Evolutionary conservation across 2,888 invertebrate genomes (phyloP), one percentile per base, ranked within the genome.

Genomic region (Agrochola litura): DNA sequence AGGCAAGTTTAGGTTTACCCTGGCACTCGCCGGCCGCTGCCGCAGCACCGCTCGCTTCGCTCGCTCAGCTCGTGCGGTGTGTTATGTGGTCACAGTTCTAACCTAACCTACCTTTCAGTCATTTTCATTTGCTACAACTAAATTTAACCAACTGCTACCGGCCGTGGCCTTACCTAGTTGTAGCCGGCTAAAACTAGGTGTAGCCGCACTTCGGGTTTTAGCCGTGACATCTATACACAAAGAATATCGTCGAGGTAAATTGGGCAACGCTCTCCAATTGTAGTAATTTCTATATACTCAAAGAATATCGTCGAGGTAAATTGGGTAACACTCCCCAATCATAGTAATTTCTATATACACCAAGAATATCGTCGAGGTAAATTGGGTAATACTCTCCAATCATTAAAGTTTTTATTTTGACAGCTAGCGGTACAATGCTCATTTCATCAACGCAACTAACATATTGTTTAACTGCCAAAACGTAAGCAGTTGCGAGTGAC

Each of bases 401-500:
- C 12, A 12, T 63, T 14, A 2, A 9, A 10, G 5, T 19, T 10
- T 41, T 16, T 2, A 16, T 64, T 65, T 43, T 65, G 43, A 65
- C 16, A 64, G n/a, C 14, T 14, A 46, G 14, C 1, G 14, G 46
- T 46, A 46, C 46, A 46, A 14, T 14, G 46, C 14, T 14, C 46
- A 46, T 46, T 46, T 46, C 56, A 25, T 56, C 56, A 56, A n/a
- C n/a, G n/a, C 5, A 10, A 5, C 10, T 3, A n/a, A 9, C 56
- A n/a, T 56, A 41, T 41, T 41, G 16, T 52, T 73, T 1, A 25
- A 46, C 14, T 64, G 25, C n/a, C 46, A 64, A 74, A 74, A 46
- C 46, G n/a, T n/a, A 30, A 73, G 37, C 10, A 9, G 25, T 73
- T 58, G 37, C 41, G 5, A 22, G 10, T 25, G 25, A 25, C 6